phyloP scores from a whole-genome alignment of 1,140 invertebrate species.

The Hormaphis cornu region DNA sequence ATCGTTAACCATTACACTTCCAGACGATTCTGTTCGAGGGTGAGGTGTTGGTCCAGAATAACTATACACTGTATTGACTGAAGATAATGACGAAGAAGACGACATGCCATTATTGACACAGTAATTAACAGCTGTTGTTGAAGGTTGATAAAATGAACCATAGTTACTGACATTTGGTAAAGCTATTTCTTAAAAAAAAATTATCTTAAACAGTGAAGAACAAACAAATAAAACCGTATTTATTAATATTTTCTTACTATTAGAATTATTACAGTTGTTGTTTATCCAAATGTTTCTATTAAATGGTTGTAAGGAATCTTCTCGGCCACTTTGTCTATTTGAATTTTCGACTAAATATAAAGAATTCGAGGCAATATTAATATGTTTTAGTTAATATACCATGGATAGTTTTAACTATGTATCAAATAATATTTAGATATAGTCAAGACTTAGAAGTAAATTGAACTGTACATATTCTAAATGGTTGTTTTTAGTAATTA shows the following conservation, averaged over 20 bases:
- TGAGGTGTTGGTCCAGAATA: constrained; percentile 2
- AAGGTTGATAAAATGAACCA: constrained; percentile 13
- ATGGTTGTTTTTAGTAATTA: no score
- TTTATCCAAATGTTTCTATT: constrained; percentile 16
- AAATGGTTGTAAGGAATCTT: not conserved
- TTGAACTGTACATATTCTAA: no score
- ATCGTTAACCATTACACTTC: not conserved
- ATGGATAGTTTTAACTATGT: no score
- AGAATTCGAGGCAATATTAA: no score
- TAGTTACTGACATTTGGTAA: constrained; percentile 7
- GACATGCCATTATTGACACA: constrained; percentile 5
- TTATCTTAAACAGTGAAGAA: not conserved
- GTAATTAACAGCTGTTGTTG: constrained; percentile 1
- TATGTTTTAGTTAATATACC: no score
- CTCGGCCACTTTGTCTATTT: not conserved
- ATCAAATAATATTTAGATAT: not conserved
- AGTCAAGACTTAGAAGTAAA: no score
- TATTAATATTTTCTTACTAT: constrained; percentile 1
- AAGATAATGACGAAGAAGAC: not conserved
- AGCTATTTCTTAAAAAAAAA: not conserved
- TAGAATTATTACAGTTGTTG: not conserved
- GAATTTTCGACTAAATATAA: constrained; percentile 16
- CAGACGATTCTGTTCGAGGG: not conserved
- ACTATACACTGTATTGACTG: constrained; percentile 14
- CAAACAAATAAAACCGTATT: not conserved